phyloP scores from a whole-genome alignment of 2,888 invertebrate species.

The Idaea aversata region DNA sequence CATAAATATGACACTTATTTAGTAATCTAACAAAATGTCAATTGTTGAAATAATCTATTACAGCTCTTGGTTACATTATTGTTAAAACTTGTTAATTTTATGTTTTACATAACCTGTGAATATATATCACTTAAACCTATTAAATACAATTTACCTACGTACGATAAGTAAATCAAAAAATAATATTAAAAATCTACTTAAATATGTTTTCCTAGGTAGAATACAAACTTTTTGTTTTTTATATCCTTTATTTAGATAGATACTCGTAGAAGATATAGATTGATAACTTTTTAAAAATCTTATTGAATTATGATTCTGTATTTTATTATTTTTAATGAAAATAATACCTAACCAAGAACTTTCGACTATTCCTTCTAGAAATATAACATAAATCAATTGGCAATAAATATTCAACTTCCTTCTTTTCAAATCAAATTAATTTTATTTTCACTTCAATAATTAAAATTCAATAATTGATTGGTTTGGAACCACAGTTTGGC shows the following conservation, averaged over 20 bases:
- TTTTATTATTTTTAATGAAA: not conserved
- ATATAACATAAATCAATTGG: not conserved
- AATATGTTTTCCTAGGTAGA: no score
- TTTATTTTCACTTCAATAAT: slow-evolving; percentile 20
- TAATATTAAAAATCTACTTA: no score
- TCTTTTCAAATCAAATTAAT: slow-evolving; percentile 19
- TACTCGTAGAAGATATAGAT: no score
- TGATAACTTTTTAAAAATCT: no score
- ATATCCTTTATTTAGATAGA: no score
- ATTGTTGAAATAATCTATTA: not conserved
- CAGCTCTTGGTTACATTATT: not conserved
- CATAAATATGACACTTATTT: not conserved
- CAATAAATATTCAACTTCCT: slow-evolving; percentile 15
- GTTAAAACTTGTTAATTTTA: not conserved
- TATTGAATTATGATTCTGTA: no score
- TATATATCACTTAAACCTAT: no score
- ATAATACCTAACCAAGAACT: not conserved
- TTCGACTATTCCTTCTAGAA: not conserved
- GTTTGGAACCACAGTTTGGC: slow-evolving; percentile 3
- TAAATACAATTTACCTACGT: no score
- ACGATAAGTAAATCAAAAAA: no score
- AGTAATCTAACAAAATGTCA: not conserved
- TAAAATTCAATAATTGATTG: slow-evolving; percentile 11
- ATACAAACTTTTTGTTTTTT: no score
- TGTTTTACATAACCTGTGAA: no score